Evolutionary conservation across 2,113 vertebrate genomes (phyloP).

Genomic region (Bucco capensis): DNA sequence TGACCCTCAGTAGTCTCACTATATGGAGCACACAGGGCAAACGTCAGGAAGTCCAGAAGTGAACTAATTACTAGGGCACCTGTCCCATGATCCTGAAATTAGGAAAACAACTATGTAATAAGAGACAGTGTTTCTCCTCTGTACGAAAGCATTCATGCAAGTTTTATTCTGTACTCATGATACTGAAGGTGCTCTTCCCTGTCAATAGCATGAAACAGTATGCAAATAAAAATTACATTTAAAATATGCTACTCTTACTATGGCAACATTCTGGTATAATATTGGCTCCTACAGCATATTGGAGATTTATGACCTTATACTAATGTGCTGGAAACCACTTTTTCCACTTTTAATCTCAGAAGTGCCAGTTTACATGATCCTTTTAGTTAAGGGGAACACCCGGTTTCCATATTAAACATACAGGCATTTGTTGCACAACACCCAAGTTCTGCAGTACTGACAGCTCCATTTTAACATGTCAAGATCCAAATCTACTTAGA

Average conservation of each 20-base stretch:
- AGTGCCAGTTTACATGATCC: accelerated
- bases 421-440: neutral
- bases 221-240: neutral
- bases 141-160: accelerated
- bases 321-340: neutral
- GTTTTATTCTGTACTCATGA: neutral
- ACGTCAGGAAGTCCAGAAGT: conserved; percentile 97
- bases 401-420: neutral
- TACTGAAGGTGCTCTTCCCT: neutral
- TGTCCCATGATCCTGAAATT: conserved; percentile 90
- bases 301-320: neutral
- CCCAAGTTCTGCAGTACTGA: neutral
- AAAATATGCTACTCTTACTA: neutral
- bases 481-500: neutral
- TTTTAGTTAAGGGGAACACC: neutral
- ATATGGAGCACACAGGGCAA: conserved; percentile 98
- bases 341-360: neutral
- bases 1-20: conserved; percentile 98
- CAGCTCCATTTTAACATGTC: neutral
- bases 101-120: neutral
- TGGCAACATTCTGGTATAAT: neutral
- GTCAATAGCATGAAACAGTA: neutral
- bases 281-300: neutral
- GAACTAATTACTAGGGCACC: conserved; percentile 98
- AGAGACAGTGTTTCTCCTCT: neutral